A percentile compares a stretch with the other conserved stretches of the same genome.
phyloP scores from a whole-genome alignment of 2,797 vertebrate genomes.

The Lerista edwardsae region DNA sequence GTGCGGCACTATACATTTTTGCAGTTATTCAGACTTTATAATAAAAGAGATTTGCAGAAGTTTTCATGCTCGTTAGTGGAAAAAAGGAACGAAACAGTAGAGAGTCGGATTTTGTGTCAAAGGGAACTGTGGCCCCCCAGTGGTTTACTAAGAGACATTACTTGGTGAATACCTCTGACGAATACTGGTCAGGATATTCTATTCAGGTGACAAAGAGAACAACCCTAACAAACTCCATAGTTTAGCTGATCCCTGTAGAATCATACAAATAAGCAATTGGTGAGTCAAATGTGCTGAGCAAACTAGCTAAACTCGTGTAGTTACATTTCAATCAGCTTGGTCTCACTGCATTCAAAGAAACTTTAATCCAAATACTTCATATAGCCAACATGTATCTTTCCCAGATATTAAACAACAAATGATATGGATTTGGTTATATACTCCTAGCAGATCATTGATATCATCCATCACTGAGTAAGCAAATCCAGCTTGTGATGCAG shows the following conservation, averaged over 20 bases:
- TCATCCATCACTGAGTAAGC: neutral
- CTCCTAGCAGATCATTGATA: neutral
- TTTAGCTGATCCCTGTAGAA: neutral
- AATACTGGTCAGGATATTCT: neutral
- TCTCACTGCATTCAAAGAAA: neutral
- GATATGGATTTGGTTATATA: neutral
- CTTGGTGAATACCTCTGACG: fast-evolving
- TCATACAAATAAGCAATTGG: neutral
- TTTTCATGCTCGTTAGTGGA: neutral
- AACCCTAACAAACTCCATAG: neutral
- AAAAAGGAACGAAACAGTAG: neutral
- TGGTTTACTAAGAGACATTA: constrained; percentile 43
- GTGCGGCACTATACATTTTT: neutral
- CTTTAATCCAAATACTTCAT: neutral
- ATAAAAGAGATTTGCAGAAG: neutral
- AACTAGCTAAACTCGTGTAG: neutral
- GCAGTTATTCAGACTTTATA: neutral
- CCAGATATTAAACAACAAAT: neutral
- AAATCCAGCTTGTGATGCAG: neutral
- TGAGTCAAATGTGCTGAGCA: neutral
- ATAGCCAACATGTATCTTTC: neutral
- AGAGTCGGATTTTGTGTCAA: constrained; percentile 27
- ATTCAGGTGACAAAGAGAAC: neutral
- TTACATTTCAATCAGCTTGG: neutral
- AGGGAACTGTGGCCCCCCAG: constrained; percentile 70